Evolutionary conservation across 92 coral and sea anemone species (phyloP).

Genomic region (Epizoanthus illoricatus): DNA sequence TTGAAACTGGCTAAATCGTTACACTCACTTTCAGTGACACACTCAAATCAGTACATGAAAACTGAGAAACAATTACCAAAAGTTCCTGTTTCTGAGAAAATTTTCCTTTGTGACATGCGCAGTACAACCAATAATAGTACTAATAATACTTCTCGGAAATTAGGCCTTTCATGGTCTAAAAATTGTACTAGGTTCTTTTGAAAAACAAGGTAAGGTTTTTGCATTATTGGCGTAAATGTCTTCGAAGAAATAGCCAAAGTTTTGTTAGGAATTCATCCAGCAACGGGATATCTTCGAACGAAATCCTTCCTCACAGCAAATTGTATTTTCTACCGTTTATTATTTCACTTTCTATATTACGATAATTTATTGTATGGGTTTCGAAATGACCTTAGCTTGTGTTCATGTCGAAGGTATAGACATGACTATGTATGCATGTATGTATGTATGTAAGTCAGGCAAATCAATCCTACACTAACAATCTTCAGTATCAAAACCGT

Average conservation of each 20-base stretch:
- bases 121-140: no score
- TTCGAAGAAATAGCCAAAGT: background rate
- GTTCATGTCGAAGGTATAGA: background rate
- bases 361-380: background rate
- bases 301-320: background rate
- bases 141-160: no score
- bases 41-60: no score
- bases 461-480: no score
- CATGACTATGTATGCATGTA: background rate
- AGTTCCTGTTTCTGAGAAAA: no score
- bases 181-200: background rate
- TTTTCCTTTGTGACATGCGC: no score
- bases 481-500: no score
- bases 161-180: no score
- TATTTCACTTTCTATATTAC: conserved; percentile 22
- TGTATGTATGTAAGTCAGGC: background rate
- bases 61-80: no score
- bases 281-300: background rate
- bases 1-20: no score
- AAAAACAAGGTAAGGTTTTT: background rate
- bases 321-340: background rate
- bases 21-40: no score
- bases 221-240: background rate
- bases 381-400: background rate
- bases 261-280: background rate